A percentile compares a stretch with the other conserved stretches of the same genome.
These are phyloP conservation scores for Aphaenogaster ashmeadi DNA, from an alignment of 1,140 invertebrate genomes.

Conservation along the genomic window DNA sequence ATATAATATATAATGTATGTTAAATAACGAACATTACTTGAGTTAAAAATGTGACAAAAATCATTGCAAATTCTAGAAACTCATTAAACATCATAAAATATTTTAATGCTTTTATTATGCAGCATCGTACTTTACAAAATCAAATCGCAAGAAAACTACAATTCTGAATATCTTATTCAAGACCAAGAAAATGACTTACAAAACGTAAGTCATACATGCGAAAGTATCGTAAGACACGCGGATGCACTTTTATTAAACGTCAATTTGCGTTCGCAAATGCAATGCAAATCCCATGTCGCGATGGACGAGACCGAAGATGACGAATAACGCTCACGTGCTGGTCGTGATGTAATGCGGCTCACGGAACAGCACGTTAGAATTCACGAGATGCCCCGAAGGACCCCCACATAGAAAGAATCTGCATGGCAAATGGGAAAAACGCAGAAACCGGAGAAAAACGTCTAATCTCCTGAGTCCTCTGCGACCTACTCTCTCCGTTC, in stretches of 20 bases:
- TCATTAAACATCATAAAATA: background rate
- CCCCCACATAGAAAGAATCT: background rate
- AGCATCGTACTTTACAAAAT: background rate
- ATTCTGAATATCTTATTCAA: background rate
- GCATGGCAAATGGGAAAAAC: conserved; percentile 16
- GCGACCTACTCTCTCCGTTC: background rate
- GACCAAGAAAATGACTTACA: background rate
- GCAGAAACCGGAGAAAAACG: conserved; percentile 22
- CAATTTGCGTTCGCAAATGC: conserved; percentile 34
- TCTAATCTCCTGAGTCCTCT: conserved; percentile 52
- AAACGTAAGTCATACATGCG: background rate
- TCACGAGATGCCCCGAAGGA: conserved; percentile 34
- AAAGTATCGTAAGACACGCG: background rate
- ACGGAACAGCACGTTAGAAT: conserved; percentile 47
- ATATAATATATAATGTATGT: background rate
- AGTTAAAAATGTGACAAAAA: background rate
- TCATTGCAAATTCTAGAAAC: background rate
- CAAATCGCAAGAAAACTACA: background rate
- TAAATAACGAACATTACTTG: background rate
- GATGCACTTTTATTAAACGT: conserved; percentile 45
- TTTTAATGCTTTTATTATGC: background rate
- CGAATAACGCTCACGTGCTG: conserved; percentile 51
- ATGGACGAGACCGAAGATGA: conserved; percentile 42
- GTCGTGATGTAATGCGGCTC: conserved; percentile 38
- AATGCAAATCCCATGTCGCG: background rate